Base-by-base conservation (phyloP, 2,888 invertebrate genomes). In the Eupithecia centaureata region DNA sequence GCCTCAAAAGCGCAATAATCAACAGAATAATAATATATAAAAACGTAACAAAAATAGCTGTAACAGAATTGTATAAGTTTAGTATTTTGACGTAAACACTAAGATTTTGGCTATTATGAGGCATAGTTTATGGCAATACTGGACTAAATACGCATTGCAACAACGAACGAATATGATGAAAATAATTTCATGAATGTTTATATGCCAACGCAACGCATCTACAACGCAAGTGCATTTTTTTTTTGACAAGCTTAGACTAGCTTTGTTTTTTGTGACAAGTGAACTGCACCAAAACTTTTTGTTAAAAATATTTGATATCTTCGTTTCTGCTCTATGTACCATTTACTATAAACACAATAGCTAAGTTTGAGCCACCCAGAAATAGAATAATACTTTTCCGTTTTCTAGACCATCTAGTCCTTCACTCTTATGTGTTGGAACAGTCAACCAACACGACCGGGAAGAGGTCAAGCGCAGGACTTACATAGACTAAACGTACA, bases 121-220 rank as follows among this genome's bases (percentile, higher is more conserved):
- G 77, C 77, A 76, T 67, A 71, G 71, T 68, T 35, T 76, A 82
- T 82, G 80, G 81, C 80, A 78, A 77, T 73, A 77, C 75, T 76
- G 65, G 72, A 74, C 5, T 71, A 73, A 72, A 63, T 57, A 73
- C 72, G 63, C 58, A 73, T 69, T 73, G 65, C 57, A 57, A 69
- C 58, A 65, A 65, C 3, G 27, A 27, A 32, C 58, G 15, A 32
- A 13, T 32, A 18, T n/a, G 1, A 32, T 30, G n/a, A 25, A 15
- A n/a, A 8, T n/a, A n/a, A 54, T 25, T 7, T 7, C 27, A n/a
- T 28, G 5, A 33, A 32, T 22, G 33, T 15, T 25, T 51, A 25
- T 42, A 2, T n/a, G n/a, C n/a, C n/a, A n/a, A n/a, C n/a, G n/a
- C n/a, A n/a, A n/a, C n/a, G n/a, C n/a, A n/a, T 42, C 22, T 12